Evolutionary conservation across 2,888 invertebrate genomes (phyloP), one percentile per base, ranked within the genome.

Genomic region (Eristalinus sepulchralis): DNA sequence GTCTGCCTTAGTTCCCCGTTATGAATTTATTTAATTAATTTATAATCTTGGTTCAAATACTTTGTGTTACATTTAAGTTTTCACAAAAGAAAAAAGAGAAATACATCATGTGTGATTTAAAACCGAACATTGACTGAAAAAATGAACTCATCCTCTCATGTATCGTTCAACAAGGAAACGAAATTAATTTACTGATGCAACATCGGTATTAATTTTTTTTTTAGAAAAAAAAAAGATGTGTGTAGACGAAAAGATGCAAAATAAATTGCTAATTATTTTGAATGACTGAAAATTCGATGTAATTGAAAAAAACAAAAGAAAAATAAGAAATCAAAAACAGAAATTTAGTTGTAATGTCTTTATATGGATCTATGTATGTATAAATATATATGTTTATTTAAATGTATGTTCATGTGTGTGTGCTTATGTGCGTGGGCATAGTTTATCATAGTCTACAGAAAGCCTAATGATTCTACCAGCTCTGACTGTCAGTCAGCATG

Each of bases 81-180:
- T 33, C 60, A 80, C 33, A 17, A 60, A 17, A 17, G 20, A 55
- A 36, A 11, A 27, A 33, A 63, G 4, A 59, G 53, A 62, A 70
- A 36, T 75, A 84, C 63, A 60, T 84, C 70, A 55, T 75, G 80
- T 78, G 83, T 78, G 73, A 83, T 86, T 78, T 59, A 47, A 64
- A 57, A 71, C 70, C 67, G 60, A 64, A 78, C 78, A 83, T 83
- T 71, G 86, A 86, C 86, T 86, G 86, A 86, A 79, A 77, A 83
- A 79, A 73, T 75, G 70, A 75, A 86, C 78, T 79, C 72, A 86
- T 72, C 64, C 59, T 70, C 63, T 82, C 62, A 62, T 83, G 75
- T 22, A 71, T 86, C 71, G 66, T 77, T 57, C 17, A 17, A 47
- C n/a, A 47, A 47, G n/a, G 47, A 47, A 47, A 27, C 27, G 27